Evolutionary conservation across 2,797 vertebrate species (phyloP), one percentile per base, ranked within the genome.

Genomic region (Malacoraja senta): DNA sequence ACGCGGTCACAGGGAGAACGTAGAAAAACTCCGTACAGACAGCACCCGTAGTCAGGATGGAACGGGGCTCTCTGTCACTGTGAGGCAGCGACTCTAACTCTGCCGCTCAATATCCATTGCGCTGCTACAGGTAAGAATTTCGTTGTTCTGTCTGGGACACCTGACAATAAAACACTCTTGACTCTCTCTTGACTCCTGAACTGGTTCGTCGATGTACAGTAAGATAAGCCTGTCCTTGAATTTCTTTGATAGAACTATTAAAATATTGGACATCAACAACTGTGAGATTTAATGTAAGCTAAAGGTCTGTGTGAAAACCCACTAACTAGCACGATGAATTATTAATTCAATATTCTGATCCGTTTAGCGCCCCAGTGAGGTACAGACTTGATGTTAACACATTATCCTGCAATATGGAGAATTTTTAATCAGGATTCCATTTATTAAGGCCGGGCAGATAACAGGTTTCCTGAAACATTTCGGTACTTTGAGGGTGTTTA

Each of bases 351-450:
- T 92, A 76, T 92, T 92, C 71, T 53, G 90, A 92, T 92, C 71
- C 58, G 72, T 24, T 53, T 3, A 29, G 90, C 71, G 29, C 90
- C 90, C 88, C 72, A 38, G 35, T 92, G 90, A 76, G 90, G 90
- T 58, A 53, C 44, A 92, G 71, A 10, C 71, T 92, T 74, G 90
- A 92, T 92, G 71, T 72, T 92, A 53, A 12, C 72, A 19, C 38
- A 74, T 92, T 92, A 92, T 71, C 90, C 24, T 8, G 90, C 53
- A 8, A 71, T 92, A 58, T 76, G 90, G 71, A 92, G 90, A 92
- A 92, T 92, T 92, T 92, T 92, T 76, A 76, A 92, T 92, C 90
- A 76, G 71, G 90, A 92, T 92, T 72, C 90, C 90, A 92, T 92
- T 92, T 92, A 71, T 92, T 71, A 92, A 24, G 76, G 68, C 29